Conservation (phyloP, 2,888 invertebrate genomes). For the Harpagoxenus sublaevis region DNA sequence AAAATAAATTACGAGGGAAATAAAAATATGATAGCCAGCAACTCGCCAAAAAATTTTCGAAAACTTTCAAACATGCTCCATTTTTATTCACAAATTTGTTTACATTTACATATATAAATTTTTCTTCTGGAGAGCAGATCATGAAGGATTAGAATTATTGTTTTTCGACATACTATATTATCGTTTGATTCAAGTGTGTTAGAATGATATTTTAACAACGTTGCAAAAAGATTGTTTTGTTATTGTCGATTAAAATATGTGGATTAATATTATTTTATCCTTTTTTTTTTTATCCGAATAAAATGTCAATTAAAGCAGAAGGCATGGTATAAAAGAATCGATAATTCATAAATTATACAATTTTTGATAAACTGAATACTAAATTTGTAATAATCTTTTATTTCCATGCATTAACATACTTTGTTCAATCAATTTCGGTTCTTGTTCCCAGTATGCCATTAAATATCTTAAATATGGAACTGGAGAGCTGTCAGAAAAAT, state of each 20-base stretch:
- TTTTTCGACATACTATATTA: neutral
- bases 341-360: neutral
- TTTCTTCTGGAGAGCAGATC: neutral
- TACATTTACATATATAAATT: neutral
- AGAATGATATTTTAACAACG: neutral
- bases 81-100: neutral
- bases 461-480: conserved; percentile 27
- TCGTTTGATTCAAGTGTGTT: neutral
- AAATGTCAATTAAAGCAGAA: neutral
- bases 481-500: conserved; percentile 22
- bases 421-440: neutral
- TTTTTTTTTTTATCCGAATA: neutral
- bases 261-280: neutral
- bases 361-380: neutral
- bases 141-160: neutral
- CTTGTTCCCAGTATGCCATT: neutral
- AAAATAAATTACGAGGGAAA: neutral
- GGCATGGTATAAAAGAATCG: neutral
- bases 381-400: neutral
- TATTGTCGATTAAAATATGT: neutral
- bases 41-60: neutral
- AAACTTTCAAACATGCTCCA: neutral
- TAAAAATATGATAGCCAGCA: neutral
- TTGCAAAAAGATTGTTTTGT: neutral
- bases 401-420: neutral